Base-by-base conservation (phyloP, 2,797 vertebrate species). In the Acrossocheilus wenchowensis region DNA sequence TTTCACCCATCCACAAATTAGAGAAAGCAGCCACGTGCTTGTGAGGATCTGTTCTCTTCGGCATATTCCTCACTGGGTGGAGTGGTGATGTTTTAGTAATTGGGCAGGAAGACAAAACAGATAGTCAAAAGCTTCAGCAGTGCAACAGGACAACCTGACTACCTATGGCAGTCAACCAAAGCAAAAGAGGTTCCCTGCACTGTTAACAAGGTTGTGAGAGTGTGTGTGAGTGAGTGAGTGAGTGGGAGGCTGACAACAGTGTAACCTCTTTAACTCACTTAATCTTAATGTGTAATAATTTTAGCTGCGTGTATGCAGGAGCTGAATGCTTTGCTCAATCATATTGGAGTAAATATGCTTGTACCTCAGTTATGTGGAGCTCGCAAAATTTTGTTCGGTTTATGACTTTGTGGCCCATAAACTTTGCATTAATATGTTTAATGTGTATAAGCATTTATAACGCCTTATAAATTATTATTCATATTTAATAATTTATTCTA, bases 191-290 rank as follows among this genome's bases (percentile, higher is more conserved):
- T 60, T 72, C 14, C 50, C 50, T 43, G n/a, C 23, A 30, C 30
- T 69, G 43, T 79, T 79, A 71, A 17, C 66, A 52, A 71, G 7
- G 14, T 4, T 62, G 77, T 60, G 54, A 3, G 36, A 62, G 77
- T 6, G 4, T 78, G 39, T 39, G 39, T 6, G 39, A 1, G 39
- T 39, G 45, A 50, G 15, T 23, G 54, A 23, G 17, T 52, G 17
- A 52, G 50, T 80, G 60, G 15, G 79, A 68, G 45, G 14, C 2
- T 81, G 48, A 81, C 48, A 69, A 14, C 66, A 68, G 62, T 80
- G 41, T 36, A 54, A 6, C 14, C 8, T 54, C 45, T 5, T 48
- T 30, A 30, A 36, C 19, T 36, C 45, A 69, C 7, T 52, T 71
- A 41, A 71, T 71, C 12, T 71, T 69, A 36, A 36, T 36, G 34